Evolutionary conservation across 2,888 invertebrate species (phyloP).

Genomic region (Caenorhabditis doughertyi): DNA sequence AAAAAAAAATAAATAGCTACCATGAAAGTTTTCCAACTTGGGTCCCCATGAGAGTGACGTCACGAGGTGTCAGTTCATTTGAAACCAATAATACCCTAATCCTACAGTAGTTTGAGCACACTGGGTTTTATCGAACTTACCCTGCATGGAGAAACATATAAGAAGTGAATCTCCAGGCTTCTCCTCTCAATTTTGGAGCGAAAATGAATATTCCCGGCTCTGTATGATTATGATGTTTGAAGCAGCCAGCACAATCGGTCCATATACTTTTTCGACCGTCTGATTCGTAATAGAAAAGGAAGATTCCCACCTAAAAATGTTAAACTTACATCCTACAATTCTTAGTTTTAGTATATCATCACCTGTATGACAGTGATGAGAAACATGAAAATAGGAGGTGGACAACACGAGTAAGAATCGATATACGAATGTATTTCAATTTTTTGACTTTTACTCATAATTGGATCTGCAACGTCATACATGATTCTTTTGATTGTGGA

Average conservation of each 20-base stretch:
- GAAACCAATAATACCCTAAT: neutral
- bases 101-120: neutral
- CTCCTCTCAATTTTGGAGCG: constrained; percentile 90
- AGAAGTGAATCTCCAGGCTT: constrained; percentile 94
- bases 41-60: no score
- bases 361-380: constrained; percentile 88
- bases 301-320: constrained; percentile 84
- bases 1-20: no score
- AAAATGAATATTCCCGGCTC: constrained; percentile 87
- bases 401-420: constrained; percentile 85
- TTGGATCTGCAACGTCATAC: constrained; percentile 67
- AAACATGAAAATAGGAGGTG: constrained; percentile 94
- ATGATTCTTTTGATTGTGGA: constrained; percentile 62
- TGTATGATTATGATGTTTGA: constrained; percentile 82
- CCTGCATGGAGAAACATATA: constrained; percentile 86
- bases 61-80: no score
- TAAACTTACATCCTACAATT: neutral
- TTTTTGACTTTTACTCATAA: constrained; percentile 54
- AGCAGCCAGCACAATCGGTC: constrained; percentile 88
- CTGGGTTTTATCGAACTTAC: constrained; percentile 47
- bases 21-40: no score
- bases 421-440: constrained; percentile 72
- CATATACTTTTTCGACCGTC: constrained; percentile 77
- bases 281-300: constrained; percentile 85
- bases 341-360: neutral